Percentiles rank a stretch among this genome's conserved stretches.
Conservation (phyloP, 1,140 invertebrate species). For the Sarcophaga peregrina region DNA sequence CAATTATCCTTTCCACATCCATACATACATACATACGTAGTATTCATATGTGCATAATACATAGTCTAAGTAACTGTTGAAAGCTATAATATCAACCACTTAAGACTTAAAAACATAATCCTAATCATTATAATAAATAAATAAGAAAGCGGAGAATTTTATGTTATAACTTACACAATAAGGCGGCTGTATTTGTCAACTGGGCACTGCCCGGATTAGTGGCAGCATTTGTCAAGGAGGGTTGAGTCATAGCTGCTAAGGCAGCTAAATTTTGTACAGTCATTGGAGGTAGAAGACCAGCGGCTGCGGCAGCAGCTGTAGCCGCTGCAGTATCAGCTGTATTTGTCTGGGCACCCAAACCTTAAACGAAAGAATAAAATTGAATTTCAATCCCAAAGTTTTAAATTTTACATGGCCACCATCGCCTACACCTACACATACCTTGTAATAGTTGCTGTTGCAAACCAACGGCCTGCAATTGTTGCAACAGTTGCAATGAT, state of each 20-base stretch:
- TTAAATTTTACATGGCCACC: neutral
- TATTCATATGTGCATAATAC: neutral
- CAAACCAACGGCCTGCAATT: constrained; percentile 79
- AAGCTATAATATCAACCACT: neutral
- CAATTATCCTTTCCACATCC: neutral
- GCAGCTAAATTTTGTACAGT: constrained; percentile 91
- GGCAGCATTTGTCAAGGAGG: constrained; percentile 72
- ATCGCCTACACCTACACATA: constrained; percentile 45
- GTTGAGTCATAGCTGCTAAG: constrained; percentile 85
- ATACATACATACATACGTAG: neutral
- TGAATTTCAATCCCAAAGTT: neutral
- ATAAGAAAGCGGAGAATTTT: neutral
- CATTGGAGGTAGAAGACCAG: constrained; percentile 78
- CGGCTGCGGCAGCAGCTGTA: constrained; percentile 69
- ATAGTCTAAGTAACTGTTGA: constrained; percentile 16
- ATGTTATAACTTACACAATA: constrained; percentile 61
- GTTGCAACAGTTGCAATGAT: constrained; percentile 80
- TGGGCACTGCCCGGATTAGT: constrained; percentile 69
- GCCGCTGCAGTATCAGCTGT: constrained; percentile 55
- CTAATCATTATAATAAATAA: neutral
- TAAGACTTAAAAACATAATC: neutral
- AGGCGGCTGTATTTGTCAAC: constrained; percentile 62
- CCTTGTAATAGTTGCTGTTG: constrained; percentile 78
- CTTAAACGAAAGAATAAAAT: constrained; percentile 47
- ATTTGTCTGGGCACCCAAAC: constrained; percentile 65